A percentile compares a stretch with the other conserved stretches of the same genome.
Conservation (phyloP, 2,113 vertebrate genomes). For the Gambusia holbrooki region DNA sequence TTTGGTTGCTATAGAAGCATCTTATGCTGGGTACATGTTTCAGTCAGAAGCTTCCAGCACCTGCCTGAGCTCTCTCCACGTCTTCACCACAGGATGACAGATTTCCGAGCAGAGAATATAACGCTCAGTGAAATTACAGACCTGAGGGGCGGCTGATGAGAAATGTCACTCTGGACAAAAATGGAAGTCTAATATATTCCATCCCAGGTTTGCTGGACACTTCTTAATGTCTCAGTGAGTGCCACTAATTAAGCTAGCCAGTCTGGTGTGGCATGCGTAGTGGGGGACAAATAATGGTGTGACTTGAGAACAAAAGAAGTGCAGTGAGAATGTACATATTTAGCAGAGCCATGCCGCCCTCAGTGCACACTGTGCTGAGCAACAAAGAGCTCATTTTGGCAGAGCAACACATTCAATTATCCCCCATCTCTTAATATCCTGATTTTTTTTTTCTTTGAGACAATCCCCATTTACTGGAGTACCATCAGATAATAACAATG, state of each 20-base stretch:
- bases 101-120: conserved; percentile 35
- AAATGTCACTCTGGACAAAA: conserved; percentile 71
- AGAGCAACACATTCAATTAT: conserved; percentile 20
- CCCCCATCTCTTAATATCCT: conserved; percentile 14
- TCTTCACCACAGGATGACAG: conserved; percentile 34
- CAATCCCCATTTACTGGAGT: neutral
- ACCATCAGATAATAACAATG: neutral
- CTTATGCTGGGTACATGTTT: neutral
- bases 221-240: conserved; percentile 72
- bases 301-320: conserved; percentile 64
- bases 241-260: conserved; percentile 71
- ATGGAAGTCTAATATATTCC: conserved; percentile 75
- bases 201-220: conserved; percentile 66
- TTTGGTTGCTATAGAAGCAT: neutral
- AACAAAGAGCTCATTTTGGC: conserved; percentile 22
- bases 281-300: conserved; percentile 66
- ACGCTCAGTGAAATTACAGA: conserved; percentile 61
- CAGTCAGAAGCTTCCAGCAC: conserved; percentile 4
- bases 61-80: neutral
- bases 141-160: conserved; percentile 65
- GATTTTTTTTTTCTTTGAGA: neutral
- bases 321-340: conserved; percentile 50
- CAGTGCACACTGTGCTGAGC: conserved; percentile 12
- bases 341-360: conserved; percentile 27
- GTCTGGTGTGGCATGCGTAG: conserved; percentile 55